These are phyloP conservation scores for Upupa epops DNA, from an alignment of 2,113 vertebrate species.

Conservation along the genomic window DNA sequence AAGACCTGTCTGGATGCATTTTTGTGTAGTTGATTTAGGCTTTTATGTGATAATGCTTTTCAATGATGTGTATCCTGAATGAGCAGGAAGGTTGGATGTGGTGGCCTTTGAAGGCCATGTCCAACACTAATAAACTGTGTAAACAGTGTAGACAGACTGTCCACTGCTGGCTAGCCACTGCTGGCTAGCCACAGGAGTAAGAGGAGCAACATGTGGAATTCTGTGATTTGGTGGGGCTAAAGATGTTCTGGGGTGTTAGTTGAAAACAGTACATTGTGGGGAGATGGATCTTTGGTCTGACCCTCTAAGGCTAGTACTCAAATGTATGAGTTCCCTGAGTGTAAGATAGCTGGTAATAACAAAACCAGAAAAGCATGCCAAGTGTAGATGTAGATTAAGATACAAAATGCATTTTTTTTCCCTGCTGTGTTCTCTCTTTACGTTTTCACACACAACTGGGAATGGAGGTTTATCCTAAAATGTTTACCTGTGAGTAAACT, in stretches of 20 bases:
- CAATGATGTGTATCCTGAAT: no score
- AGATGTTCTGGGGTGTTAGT: not conserved
- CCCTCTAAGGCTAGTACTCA: not conserved
- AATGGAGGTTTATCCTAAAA: constrained; percentile 51
- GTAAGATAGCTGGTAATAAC: not conserved
- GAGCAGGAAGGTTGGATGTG: no score
- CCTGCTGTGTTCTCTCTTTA: not conserved
- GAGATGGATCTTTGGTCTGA: not conserved
- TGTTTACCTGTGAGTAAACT: constrained; percentile 65
- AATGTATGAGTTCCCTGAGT: not conserved
- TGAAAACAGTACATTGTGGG: not conserved
- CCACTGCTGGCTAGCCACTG: not conserved
- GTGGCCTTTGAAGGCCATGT: no score
- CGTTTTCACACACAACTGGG: constrained; percentile 37
- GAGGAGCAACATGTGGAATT: not conserved
- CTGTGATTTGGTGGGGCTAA: not conserved
- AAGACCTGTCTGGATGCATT: no score
- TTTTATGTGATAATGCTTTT: no score
- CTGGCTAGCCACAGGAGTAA: not conserved
- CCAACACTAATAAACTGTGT: no score
- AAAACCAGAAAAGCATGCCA: not conserved
- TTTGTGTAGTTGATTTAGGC: no score
- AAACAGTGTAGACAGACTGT: no score
- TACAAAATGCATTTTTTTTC: not conserved
- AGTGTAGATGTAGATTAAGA: not conserved